phyloP scores from a whole-genome alignment of 2,888 invertebrate species.

The Macrophya annulata region DNA sequence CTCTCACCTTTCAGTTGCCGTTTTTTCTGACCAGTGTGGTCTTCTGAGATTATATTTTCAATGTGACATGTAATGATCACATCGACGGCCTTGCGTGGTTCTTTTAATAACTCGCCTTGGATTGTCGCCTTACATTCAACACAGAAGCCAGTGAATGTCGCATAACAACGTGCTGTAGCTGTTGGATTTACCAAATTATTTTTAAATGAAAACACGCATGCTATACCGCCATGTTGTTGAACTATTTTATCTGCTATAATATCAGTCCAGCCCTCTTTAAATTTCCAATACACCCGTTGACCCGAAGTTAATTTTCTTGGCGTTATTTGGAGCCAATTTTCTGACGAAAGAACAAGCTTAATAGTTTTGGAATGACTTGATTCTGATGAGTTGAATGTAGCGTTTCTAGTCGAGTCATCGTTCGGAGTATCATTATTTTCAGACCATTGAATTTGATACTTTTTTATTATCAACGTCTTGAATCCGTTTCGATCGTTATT shows the following conservation, averaged over 20 bases:
- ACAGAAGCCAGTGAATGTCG: conserved; percentile 59
- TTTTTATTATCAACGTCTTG: conserved; percentile 12
- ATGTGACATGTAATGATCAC: conserved; percentile 57
- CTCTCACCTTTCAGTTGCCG: conserved; percentile 58
- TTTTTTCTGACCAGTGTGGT: conserved; percentile 54
- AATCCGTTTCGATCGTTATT: conserved; percentile 3
- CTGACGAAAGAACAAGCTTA: conserved; percentile 11
- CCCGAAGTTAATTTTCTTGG: conserved; percentile 55
- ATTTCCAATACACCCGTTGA: conserved; percentile 58
- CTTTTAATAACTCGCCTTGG: conserved; percentile 51
- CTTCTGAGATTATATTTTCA: conserved; percentile 55
- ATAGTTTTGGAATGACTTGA: background rate
- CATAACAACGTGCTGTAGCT: conserved; percentile 57
- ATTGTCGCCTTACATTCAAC: conserved; percentile 59
- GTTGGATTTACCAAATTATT: conserved; percentile 57
- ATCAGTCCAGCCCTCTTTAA: conserved; percentile 58
- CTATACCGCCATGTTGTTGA: conserved; percentile 55
- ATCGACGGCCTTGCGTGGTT: conserved; percentile 57
- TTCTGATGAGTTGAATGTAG: background rate
- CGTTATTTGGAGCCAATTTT: conserved; percentile 54
- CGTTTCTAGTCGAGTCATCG: background rate
- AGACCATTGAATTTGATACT: background rate
- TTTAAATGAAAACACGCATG: conserved; percentile 60
- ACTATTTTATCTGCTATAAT: conserved; percentile 59
- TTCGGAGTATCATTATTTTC: background rate